Evolutionary conservation across 2,113 vertebrate genomes (phyloP).

Genomic region (Trematocara unimaculatum): DNA sequence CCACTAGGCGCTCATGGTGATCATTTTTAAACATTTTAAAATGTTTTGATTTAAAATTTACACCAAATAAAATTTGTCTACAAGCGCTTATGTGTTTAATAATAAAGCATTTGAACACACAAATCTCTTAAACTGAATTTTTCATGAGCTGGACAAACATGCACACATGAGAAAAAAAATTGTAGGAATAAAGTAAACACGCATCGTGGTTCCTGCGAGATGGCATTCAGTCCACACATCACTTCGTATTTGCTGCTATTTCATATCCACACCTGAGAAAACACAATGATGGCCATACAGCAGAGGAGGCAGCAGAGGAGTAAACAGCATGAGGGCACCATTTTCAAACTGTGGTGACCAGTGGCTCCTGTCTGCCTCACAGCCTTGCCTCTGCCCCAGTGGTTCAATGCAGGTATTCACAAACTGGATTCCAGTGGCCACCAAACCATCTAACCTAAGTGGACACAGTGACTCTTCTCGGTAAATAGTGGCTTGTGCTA

Average conservation of each 20-base stretch:
- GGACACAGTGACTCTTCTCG: conserved; percentile 68
- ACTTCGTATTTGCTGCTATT: conserved; percentile 63
- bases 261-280: conserved; percentile 62
- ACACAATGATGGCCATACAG: conserved; percentile 58
- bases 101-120: conserved; percentile 6
- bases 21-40: neutral
- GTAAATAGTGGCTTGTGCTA: conserved; percentile 54
- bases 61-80: conserved; percentile 8
- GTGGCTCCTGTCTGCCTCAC: conserved; percentile 65
- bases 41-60: neutral
- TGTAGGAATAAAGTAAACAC: conserved; percentile 39
- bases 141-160: conserved; percentile 30
- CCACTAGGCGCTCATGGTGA: neutral
- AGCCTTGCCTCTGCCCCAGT: conserved; percentile 29
- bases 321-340: conserved; percentile 62
- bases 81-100: neutral
- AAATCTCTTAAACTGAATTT: neutral
- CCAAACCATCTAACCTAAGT: conserved; percentile 56
- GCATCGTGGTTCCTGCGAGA: conserved; percentile 11
- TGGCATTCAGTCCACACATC: conserved; percentile 53
- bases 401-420: conserved; percentile 75
- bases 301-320: conserved; percentile 46
- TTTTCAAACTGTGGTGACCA: conserved; percentile 70
- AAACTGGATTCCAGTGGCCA: conserved; percentile 62
- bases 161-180: conserved; percentile 13